Conservation (phyloP, 2,113 vertebrate species). For the Cairina moschata region DNA sequence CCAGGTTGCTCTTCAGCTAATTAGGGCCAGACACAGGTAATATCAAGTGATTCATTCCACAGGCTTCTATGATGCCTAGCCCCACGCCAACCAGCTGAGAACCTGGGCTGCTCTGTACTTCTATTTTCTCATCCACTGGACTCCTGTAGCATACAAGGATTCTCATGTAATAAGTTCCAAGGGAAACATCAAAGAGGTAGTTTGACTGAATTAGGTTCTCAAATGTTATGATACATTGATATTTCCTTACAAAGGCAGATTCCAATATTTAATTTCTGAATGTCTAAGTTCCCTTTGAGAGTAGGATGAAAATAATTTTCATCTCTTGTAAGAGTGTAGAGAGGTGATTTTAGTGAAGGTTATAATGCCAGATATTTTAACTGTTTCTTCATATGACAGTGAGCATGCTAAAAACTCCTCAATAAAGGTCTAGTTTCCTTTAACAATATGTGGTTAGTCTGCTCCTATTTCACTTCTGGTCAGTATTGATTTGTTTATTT, state of each 20-base stretch:
- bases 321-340: background rate
- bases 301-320: background rate
- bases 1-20: background rate
- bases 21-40: background rate
- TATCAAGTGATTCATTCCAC: background rate
- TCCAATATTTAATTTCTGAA: conserved; percentile 33
- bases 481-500: conserved; percentile 1
- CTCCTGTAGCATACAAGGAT: background rate
- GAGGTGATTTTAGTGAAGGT: background rate
- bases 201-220: background rate
- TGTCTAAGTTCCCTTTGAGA: background rate
- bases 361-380: background rate
- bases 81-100: background rate
- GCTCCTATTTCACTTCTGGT: background rate
- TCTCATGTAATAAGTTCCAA: background rate
- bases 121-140: background rate
- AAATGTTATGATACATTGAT: background rate
- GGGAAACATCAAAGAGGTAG: background rate
- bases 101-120: background rate
- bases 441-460: background rate
- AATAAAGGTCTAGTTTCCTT: background rate
- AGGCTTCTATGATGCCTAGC: background rate
- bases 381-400: background rate
- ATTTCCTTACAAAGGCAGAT: background rate
- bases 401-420: background rate